Evolutionary conservation across 2,888 invertebrate species (phyloP).

Genomic region (Lithophane semibrunnea): DNA sequence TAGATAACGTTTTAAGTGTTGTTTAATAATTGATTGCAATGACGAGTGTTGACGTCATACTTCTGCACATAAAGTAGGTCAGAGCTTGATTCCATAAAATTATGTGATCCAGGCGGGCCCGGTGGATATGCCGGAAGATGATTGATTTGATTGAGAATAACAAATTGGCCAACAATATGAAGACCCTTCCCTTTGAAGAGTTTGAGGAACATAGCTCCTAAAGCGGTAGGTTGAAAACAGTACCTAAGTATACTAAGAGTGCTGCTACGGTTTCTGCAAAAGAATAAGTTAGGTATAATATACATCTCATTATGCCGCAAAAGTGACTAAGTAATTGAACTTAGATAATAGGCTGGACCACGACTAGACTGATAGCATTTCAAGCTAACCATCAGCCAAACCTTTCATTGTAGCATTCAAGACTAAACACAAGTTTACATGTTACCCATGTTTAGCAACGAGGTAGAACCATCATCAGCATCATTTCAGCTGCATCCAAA

Average conservation of each 20-base stretch:
- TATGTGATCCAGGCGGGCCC: background rate
- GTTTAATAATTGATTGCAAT: background rate
- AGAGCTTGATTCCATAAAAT: background rate
- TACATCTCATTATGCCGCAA: background rate
- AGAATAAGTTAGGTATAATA: background rate
- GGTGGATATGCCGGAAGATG: background rate
- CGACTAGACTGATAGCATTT: background rate
- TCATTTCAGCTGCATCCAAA: too few relatives aligned
- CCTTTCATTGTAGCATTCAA: background rate
- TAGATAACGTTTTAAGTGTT: background rate
- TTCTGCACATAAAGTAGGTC: background rate
- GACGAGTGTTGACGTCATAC: background rate
- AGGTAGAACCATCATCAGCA: background rate
- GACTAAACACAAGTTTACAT: background rate
- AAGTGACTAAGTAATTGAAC: background rate
- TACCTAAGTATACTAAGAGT: background rate
- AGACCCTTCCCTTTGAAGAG: background rate
- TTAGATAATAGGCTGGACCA: background rate
- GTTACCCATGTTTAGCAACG: background rate
- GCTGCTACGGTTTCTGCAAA: background rate
- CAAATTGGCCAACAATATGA: background rate
- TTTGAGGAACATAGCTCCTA: background rate
- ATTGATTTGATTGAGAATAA: background rate
- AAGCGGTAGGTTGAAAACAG: too few relatives aligned
- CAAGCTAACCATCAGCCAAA: background rate